Base-by-base conservation (phyloP, 2,797 vertebrate genomes). In the Serranus cabrilla region DNA sequence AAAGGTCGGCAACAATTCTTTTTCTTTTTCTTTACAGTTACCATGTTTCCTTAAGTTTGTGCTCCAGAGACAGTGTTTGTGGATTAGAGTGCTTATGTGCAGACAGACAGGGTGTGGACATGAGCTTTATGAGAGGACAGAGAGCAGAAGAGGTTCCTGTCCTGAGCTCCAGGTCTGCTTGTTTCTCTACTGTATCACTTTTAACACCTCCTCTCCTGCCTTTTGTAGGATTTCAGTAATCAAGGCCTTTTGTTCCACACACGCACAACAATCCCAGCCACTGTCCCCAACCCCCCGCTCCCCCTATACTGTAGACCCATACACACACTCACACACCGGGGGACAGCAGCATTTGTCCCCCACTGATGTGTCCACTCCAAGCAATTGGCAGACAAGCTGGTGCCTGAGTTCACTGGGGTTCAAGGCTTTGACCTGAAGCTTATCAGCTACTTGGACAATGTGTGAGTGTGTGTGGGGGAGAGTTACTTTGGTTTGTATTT, bases 201-300 rank as follows among this genome's bases (percentile, higher is more conserved):
- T 88, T 92, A 85, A 95, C 95, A 94, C 95, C 93, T 95, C 88
- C 78, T 77, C 89, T 87, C 65, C 79, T 81, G 87, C 93, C 93
- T 95, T 94, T 94, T 95, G 94, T 91, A 92, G 90, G 90, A 86
- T 91, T 95, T 96, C 94, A 93, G 93, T 96, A 92, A 96, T 96
- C 95, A 95, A 95, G 92, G 89, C 79, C 95, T 96, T 96, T 95
- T 95, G 93, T 95, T 93, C 90, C 84, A 90, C 81, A 74, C 82
- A 90, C 55, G 72, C 90, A 91, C 86, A 90, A 87, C 85, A 82
- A 85, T 90, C 88, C 77, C 84, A 70, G 69, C 27, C 11, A 78
- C 81, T 71, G 56, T 70, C 66, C 66, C 83, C 70, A 71, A 68
- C 83, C 89, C 85, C 87, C 80, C 77, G 34, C 17, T 11, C 57